Conservation (phyloP, 2,113 vertebrate species). For the Pygoscelis antarcticus region DNA sequence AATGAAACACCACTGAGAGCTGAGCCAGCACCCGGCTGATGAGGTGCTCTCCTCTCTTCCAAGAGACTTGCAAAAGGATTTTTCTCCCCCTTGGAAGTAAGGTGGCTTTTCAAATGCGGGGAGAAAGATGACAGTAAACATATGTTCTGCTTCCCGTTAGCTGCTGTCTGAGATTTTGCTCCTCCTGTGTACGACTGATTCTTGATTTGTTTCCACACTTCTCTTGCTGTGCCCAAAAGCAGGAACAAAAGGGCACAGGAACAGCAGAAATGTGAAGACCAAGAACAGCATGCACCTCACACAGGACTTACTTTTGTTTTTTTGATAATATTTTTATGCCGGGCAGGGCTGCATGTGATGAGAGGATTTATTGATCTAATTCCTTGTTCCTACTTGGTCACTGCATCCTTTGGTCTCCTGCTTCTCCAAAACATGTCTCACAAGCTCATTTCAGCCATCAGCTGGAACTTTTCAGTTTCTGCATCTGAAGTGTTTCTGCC, state of each 20-base stretch:
- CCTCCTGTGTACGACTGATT: background rate
- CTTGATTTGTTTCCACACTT: conserved; percentile 38
- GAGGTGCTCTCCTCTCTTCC: background rate
- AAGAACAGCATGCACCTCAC: background rate
- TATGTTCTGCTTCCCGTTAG: conserved; percentile 10
- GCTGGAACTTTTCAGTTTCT: background rate
- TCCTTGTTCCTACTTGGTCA: background rate
- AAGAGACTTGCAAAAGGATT: background rate
- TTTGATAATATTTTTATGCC: background rate
- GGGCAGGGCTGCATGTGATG: background rate
- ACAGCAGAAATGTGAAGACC: conserved; percentile 1
- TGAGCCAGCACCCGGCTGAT: conserved; percentile 8
- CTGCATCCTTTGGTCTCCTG: background rate
- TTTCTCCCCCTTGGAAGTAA: conserved; percentile 7
- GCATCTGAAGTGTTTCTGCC: background rate
- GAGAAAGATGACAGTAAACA: conserved; percentile 44
- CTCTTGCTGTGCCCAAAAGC: conserved; percentile 30
- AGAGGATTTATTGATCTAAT: conserved; percentile 18
- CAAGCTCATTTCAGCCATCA: background rate
- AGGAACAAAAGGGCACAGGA: conserved; percentile 49
- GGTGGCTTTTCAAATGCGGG: background rate
- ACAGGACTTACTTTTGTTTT: background rate
- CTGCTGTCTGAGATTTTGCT: conserved; percentile 14
- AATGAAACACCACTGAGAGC: background rate
- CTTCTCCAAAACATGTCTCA: background rate